Percentiles rank a stretch among this genome's conserved stretches.
Conservation (phyloP, 2,888 invertebrate species). For the Stenoptilia bipunctidactyla region DNA sequence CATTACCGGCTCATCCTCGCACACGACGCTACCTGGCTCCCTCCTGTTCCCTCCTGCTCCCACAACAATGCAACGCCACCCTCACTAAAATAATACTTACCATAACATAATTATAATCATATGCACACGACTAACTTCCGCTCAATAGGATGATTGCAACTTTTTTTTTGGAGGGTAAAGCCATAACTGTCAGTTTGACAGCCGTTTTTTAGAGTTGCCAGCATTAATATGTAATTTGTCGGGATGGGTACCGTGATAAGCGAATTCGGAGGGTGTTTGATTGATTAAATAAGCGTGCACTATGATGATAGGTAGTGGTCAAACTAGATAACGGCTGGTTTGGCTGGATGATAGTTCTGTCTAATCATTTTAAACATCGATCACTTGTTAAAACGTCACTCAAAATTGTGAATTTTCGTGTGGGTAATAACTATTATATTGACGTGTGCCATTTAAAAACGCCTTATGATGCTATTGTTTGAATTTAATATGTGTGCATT, state of each 20-base stretch:
- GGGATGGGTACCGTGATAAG: conserved; percentile 53
- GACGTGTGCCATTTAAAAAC: too few species aligned
- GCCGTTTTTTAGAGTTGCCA: conserved; percentile 50
- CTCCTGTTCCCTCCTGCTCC: conserved; percentile 36
- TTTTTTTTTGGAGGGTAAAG: conserved; percentile 30
- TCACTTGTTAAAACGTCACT: too few species aligned
- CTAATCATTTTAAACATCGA: too few species aligned
- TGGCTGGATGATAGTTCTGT: not conserved
- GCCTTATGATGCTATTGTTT: too few species aligned
- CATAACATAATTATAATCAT: conserved; percentile 65
- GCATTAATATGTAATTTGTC: conserved; percentile 66
- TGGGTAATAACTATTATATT: too few species aligned
- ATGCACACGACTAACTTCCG: conserved; percentile 51
- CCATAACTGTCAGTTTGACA: conserved; percentile 22
- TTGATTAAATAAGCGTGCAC: conserved; percentile 66
- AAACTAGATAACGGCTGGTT: conserved; percentile 20
- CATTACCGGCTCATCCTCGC: conserved; percentile 45
- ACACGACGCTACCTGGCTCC: not conserved
- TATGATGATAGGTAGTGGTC: conserved; percentile 49
- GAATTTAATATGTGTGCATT: too few species aligned
- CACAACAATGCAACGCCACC: conserved; percentile 18
- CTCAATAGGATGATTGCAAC: conserved; percentile 22
- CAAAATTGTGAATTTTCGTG: too few species aligned
- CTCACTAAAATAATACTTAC: conserved; percentile 14
- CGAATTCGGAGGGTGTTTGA: conserved; percentile 46